Conservation (phyloP, 2,113 vertebrate species). For the Otolemur garnettii region DNA sequence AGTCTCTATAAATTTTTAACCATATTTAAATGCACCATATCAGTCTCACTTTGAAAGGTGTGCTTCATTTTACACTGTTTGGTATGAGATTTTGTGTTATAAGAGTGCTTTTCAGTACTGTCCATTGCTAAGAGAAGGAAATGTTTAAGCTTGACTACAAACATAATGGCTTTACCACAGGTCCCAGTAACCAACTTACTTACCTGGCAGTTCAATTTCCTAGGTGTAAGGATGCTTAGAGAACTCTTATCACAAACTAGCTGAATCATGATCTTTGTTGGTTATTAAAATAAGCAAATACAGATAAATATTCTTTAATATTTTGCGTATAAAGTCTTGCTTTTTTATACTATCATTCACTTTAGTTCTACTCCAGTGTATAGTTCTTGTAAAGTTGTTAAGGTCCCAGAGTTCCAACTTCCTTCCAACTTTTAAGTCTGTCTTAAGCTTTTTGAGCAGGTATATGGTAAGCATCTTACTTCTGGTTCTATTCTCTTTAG, state of each 20-base stretch:
- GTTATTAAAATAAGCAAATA: conserved; percentile 63
- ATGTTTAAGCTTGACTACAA: neutral
- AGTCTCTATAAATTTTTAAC: neutral
- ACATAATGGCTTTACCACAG: neutral
- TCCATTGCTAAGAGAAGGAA: conserved; percentile 37
- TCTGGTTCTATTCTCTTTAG: neutral
- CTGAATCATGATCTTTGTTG: conserved; percentile 40
- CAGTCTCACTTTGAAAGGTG: neutral
- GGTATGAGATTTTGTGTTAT: neutral
- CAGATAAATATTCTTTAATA: conserved; percentile 28
- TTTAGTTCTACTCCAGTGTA: neutral
- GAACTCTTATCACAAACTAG: conserved; percentile 31
- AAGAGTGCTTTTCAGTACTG: conserved; percentile 8
- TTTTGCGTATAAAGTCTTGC: conserved; percentile 33
- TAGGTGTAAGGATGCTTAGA: conserved; percentile 43
- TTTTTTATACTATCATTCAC: conserved; percentile 47
- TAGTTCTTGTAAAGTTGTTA: conserved; percentile 41
- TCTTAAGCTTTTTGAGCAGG: conserved; percentile 32
- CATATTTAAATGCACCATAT: neutral
- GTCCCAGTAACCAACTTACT: neutral
- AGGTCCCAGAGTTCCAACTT: neutral
- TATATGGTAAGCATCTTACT: neutral
- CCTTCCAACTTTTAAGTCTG: neutral
- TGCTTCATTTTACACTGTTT: conserved; percentile 46
- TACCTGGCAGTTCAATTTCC: conserved; percentile 40